These are phyloP conservation scores for Athene cunicularia DNA, from an alignment of 2,113 vertebrate genomes.

Conservation along the genomic window DNA sequence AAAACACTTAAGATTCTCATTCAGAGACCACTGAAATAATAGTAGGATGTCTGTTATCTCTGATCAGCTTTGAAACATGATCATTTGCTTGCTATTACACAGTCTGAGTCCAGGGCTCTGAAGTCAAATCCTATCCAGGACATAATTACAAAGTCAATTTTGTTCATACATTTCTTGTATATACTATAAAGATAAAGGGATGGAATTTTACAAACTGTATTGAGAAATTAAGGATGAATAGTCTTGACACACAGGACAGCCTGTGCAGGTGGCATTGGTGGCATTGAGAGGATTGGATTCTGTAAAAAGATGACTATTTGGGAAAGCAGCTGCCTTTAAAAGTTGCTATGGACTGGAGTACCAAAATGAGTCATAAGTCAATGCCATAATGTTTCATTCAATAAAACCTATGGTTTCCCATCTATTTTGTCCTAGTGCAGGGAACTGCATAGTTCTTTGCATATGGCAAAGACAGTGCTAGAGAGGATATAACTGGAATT, in stretches of 20 bases:
- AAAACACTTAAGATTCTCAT: not conserved
- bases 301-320: not conserved
- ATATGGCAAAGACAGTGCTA: not conserved
- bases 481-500: not conserved
- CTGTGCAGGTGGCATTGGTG: not conserved
- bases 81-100: not conserved
- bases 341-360: not conserved
- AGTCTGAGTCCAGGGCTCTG: not conserved
- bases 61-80: constrained; percentile 5
- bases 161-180: not conserved
- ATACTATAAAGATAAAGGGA: not conserved
- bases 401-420: not conserved
- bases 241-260: not conserved
- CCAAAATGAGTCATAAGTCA: not conserved
- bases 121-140: not conserved
- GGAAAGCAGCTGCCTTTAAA: not conserved
- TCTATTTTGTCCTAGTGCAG: not conserved
- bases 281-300: not conserved
- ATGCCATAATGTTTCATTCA: not conserved
- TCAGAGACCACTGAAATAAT: not conserved
- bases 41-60: not conserved
- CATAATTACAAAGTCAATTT: not conserved
- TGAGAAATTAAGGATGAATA: not conserved
- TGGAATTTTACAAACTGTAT: not conserved
- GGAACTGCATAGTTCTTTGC: not conserved